These are phyloP conservation scores for Hypsibius dujardini DNA, from an alignment of 1,140 invertebrate species.

Conservation along the genomic window DNA sequence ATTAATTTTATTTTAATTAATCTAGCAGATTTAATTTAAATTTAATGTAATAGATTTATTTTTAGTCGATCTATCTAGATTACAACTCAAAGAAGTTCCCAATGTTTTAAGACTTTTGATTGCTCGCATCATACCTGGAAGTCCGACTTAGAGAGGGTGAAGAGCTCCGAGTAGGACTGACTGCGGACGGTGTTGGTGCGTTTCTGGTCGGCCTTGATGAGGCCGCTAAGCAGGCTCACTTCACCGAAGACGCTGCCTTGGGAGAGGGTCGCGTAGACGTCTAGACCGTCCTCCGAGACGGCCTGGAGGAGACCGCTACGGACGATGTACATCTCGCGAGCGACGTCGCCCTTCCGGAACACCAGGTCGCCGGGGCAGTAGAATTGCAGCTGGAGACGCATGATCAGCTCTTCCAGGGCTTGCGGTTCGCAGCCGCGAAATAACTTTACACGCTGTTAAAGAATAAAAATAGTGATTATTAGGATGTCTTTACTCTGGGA, in stretches of 20 bases:
- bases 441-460: background rate
- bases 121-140: too few relatives aligned
- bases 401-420: constrained; percentile 15
- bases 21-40: too few relatives aligned
- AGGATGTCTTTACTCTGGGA: too few relatives aligned
- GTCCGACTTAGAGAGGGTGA: constrained; percentile 82
- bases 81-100: too few relatives aligned
- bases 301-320: constrained; percentile 90
- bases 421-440: constrained; percentile 15
- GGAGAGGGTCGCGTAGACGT: background rate
- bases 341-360: constrained; percentile 79
- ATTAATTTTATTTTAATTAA: too few relatives aligned
- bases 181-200: constrained; percentile 84
- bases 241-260: constrained; percentile 16
- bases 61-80: too few relatives aligned
- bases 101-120: too few relatives aligned
- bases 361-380: constrained; percentile 91
- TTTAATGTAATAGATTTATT: too few relatives aligned
- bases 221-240: constrained; percentile 2
- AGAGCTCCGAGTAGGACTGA: constrained; percentile 84
- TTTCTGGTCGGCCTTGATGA: constrained; percentile 28
- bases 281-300: constrained; percentile 32
- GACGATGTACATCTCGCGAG: constrained; percentile 94
- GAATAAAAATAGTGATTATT: too few relatives aligned
- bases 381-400: constrained; percentile 31